Evolutionary conservation across 2,113 vertebrate genomes (phyloP), one percentile per base, ranked within the genome.

Genomic region (Lichenostomus cassidix): DNA sequence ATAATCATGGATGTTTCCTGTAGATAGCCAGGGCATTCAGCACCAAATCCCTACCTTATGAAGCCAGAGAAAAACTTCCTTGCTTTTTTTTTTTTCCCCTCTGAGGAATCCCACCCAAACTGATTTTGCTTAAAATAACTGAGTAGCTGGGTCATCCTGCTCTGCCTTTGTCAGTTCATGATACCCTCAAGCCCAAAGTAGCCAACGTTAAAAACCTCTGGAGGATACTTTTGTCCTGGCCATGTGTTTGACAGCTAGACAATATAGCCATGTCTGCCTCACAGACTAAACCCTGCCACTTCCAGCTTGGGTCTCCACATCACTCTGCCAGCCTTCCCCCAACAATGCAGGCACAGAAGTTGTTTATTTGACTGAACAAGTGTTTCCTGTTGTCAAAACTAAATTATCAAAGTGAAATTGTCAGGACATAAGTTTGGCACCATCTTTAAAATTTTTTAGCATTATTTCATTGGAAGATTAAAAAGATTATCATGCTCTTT

Each of bases 301-400:
- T 79, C 56, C 47, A 93, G 0, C 41, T 5, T 69, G 37, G 29
- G 31, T 56, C 44, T 79, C 65, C 33, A 35, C 29, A 31, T 70
- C 37, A 37, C 12, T 28, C 65, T 82, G 29, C 4, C 70, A 56
- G 19, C 60, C 27, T 64, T 69, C 3, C 10, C 7, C 10, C 19
- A 76, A 5, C 12, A 68, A 7, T 0, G 1, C 31, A 39, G 52
- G 63, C 53, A 60, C 17, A 28, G 44, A 15, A 84, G n/a, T 0
- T 0, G 7, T 87, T 82, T 60, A 22, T 71, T 75, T 1, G 0
- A 76, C 23, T 56, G 0, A 0, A 13, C 63, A 75, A 81, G 4
- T 0, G 0, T 4, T 47, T 59, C 27, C 13, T 47, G n/a, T 25
- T 39, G 29, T 47, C 58, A 93, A 49, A 89, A 92, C 19, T 29